Evolutionary conservation across 2,888 invertebrate species (phyloP), one percentile per base, ranked within the genome.

Genomic region (Polydrusus tereticollis): DNA sequence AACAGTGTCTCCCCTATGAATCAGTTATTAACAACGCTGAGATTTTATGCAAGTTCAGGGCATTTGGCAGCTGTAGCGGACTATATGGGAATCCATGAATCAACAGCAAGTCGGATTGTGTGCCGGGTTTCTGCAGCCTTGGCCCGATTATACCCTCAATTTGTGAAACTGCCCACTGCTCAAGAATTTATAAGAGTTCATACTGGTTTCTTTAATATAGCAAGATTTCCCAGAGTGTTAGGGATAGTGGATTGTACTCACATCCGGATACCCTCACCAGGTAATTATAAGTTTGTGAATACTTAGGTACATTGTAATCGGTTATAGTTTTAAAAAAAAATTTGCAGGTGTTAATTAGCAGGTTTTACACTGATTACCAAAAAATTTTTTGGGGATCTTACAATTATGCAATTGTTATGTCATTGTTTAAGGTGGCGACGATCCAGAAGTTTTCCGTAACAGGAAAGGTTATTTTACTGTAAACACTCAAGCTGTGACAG

Each of bases 381-480:
- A 26, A 26, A 26, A 26, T 26, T 5, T 5, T 26, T 26, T n/a
- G 7, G 7, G 7, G 3, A 5, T 5, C 26, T 5, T 3, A 26
- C 3, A 26, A 26, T 26, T 36, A 29, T 29, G 29, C 29, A 36
- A 36, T 36, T 36, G 36, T 10, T 36, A 8, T 66, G 29, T 29
- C 29, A 29, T 7, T 29, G 29, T 66, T 72, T 69, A 57, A 73
- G 76, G 74, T 16, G 78, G 78, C 57, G 70, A 78, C 12, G 68
- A 79, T 71, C 77, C 77, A 41, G 80, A 81, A 72, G 58, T 76
- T 14, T 80, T 75, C 52, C 26, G 78, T 52, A 80, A 81, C 64
- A 60, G 78, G 26, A 81, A 80, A 72, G 76, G 76, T 1, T 78
- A 71, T 57, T 81, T 81, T 76, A 80, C 79, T 14, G 29, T 80